These are phyloP conservation scores for Peromyscus leucopus DNA, from an alignment of 2,113 vertebrate genomes.

Conservation along the genomic window DNA sequence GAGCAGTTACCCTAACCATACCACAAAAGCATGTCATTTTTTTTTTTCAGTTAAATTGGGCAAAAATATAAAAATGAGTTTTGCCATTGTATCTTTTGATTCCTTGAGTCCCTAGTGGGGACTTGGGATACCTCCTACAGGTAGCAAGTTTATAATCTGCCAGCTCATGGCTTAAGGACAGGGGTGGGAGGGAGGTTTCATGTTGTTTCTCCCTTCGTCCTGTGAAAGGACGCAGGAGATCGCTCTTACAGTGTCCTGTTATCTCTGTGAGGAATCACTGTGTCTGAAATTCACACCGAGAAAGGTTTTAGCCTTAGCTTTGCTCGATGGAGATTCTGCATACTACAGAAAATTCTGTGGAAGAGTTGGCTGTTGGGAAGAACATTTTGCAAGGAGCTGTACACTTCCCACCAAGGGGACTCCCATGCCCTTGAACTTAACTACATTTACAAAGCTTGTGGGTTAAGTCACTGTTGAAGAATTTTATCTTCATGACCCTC, in stretches of 20 bases:
- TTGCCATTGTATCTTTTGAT: background rate
- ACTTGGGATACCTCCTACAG: background rate
- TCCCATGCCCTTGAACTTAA: background rate
- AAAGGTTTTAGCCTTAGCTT: background rate
- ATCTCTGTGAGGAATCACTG: background rate
- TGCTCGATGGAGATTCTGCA: background rate
- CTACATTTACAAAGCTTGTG: background rate
- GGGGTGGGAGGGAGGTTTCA: background rate
- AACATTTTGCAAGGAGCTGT: background rate
- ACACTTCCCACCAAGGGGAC: background rate
- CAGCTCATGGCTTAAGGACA: background rate
- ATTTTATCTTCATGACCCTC: background rate
- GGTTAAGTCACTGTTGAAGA: background rate
- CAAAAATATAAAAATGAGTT: background rate
- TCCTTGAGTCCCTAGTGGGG: background rate
- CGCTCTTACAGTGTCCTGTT: background rate
- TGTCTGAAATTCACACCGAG: constrained; percentile 45
- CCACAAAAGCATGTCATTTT: background rate
- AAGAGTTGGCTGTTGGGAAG: background rate
- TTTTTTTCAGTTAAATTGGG: background rate
- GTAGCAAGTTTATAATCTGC: background rate
- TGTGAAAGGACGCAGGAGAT: background rate
- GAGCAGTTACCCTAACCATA: background rate
- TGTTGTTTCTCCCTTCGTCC: constrained; percentile 26
- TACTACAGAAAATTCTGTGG: background rate